Conservation (phyloP, 2,888 invertebrate species). For the Standfussiana lucernea region DNA sequence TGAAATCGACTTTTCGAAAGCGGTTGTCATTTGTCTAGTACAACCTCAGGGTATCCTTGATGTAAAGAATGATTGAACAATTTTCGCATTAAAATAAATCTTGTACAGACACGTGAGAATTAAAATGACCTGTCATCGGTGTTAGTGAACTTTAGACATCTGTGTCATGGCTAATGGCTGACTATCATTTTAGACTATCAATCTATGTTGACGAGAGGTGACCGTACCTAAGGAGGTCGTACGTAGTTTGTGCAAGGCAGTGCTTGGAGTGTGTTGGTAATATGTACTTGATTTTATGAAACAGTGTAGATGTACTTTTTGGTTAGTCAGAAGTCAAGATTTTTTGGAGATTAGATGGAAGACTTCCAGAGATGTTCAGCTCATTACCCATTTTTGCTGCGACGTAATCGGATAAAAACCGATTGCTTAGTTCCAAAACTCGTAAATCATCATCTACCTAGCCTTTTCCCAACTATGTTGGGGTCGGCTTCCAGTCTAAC, state of each 20-base stretch:
- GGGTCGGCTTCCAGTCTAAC: too few species aligned
- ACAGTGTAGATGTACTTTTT: not conserved
- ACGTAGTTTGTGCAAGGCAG: not conserved
- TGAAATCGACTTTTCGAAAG: not conserved
- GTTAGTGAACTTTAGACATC: conserved; percentile 17
- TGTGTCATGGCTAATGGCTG: conserved; percentile 13
- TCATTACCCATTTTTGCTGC: too few species aligned
- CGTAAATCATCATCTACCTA: too few species aligned
- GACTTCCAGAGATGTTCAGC: too few species aligned
- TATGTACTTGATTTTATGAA: not conserved
- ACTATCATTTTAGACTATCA: not conserved
- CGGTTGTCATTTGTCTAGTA: not conserved
- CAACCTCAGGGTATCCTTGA: not conserved
- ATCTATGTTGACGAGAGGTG: conserved; percentile 11
- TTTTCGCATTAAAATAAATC: conserved; percentile 25
- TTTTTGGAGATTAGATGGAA: not conserved
- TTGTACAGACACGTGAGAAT: not conserved
- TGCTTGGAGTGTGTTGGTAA: not conserved
- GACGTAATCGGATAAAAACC: too few species aligned
- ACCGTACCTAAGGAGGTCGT: not conserved
- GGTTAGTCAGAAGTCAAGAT: not conserved
- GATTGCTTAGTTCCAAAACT: too few species aligned
- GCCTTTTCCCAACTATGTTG: too few species aligned
- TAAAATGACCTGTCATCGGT: conserved; percentile 11
- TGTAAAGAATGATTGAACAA: conserved; percentile 7